Percentiles rank a stretch among this genome's conserved stretches.
These are phyloP conservation scores for Dipodomys stephensi DNA, from an alignment of 2,113 vertebrate genomes.

Conservation along the genomic window DNA sequence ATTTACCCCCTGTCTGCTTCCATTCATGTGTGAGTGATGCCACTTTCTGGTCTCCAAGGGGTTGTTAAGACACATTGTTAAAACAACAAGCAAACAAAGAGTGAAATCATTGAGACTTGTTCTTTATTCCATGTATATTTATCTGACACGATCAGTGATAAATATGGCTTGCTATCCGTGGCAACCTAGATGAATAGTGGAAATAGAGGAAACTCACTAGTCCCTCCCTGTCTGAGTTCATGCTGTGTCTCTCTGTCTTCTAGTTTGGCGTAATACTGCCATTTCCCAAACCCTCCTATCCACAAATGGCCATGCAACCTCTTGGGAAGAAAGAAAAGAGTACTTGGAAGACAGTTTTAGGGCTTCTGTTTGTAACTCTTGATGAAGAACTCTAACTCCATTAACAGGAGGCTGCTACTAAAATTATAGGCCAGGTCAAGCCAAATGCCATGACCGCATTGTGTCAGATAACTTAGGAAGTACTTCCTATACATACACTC, in stretches of 20 bases:
- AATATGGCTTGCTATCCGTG: background rate
- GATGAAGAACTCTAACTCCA: background rate
- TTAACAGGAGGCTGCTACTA: background rate
- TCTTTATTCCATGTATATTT: constrained; percentile 8
- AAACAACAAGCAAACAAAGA: background rate
- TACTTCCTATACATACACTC: background rate
- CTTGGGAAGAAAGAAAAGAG: background rate
- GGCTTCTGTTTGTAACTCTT: background rate
- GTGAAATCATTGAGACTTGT: background rate
- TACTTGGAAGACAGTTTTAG: background rate
- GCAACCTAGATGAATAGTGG: background rate
- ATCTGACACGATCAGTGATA: background rate
- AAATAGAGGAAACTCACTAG: background rate
- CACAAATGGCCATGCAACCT: background rate
- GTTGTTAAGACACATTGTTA: background rate
- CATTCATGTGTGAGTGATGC: constrained; percentile 17
- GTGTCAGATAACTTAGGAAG: background rate
- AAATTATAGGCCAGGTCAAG: background rate
- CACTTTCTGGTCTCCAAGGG: background rate
- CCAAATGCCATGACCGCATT: constrained; percentile 6
- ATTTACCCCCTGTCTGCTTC: background rate
- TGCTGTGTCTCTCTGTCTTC: background rate
- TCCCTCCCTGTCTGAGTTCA: background rate
- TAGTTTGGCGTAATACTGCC: background rate
- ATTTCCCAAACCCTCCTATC: constrained; percentile 18